phyloP scores from a whole-genome alignment of 1,140 invertebrate species.

The Ceratosolen solmsi region DNA sequence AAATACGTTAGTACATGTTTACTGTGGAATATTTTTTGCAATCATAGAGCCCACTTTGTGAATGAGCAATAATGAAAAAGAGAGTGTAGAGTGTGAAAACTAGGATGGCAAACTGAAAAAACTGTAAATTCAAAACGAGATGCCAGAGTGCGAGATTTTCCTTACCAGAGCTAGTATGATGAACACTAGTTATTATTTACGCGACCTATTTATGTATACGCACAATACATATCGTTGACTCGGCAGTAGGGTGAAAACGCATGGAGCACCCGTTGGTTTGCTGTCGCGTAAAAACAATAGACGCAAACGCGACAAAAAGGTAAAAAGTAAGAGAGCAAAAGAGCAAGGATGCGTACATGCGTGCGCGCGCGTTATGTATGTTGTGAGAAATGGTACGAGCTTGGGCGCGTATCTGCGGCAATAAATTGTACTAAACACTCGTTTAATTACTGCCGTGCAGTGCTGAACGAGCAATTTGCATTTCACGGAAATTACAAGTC shows the following conservation, averaged over 20 bases:
- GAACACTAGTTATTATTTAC: not conserved
- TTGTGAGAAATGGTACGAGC: conserved; percentile 30
- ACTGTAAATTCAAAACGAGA: too few relatives aligned
- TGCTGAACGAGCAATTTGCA: conserved; percentile 60
- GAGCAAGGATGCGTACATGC: not conserved
- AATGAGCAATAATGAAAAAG: not conserved
- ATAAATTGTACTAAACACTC: conserved; percentile 61
- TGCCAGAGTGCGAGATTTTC: not conserved
- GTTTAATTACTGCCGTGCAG: conserved; percentile 58
- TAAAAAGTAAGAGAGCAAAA: not conserved
- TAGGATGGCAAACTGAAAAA: not conserved
- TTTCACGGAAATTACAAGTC: conserved; percentile 61
- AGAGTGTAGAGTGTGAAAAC: not conserved
- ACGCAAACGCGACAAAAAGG: not conserved
- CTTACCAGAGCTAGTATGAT: not conserved
- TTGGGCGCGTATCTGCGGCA: conserved; percentile 43
- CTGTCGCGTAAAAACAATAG: conserved; percentile 40
- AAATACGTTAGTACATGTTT: too few relatives aligned
- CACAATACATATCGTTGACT: not conserved
- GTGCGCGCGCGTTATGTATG: too few relatives aligned
- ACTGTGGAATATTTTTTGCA: too few relatives aligned
- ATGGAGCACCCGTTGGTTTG: not conserved
- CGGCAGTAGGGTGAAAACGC: not conserved
- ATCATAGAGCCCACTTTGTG: not conserved
- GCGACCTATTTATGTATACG: not conserved